These are phyloP conservation scores for Eupeodes luniger DNA, from an alignment of 2,888 invertebrate species.

Conservation along the genomic window DNA sequence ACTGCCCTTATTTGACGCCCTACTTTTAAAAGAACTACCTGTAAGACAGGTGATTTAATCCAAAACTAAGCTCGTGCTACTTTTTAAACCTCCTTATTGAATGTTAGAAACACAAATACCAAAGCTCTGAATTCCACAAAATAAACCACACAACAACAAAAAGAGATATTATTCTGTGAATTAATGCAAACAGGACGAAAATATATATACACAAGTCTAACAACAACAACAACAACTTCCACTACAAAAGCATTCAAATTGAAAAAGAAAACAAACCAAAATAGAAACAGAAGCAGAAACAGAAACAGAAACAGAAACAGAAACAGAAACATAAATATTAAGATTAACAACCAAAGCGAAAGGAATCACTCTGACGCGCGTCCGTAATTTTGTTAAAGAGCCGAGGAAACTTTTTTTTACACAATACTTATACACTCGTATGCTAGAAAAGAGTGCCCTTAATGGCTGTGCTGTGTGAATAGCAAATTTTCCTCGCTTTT, in stretches of 20 bases:
- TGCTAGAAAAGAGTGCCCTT: conserved; percentile 41
- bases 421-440: conserved; percentile 30
- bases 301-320: conserved; percentile 9
- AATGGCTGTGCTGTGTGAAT: conserved; percentile 60
- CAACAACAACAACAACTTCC: conserved; percentile 4
- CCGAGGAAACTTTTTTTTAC: conserved; percentile 46
- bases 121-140: background rate
- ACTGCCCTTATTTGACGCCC: conserved; percentile 1
- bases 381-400: conserved; percentile 66
- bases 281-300: conserved; percentile 6
- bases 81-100: background rate
- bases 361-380: conserved; percentile 70
- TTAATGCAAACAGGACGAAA: conserved; percentile 22
- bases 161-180: background rate
- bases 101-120: background rate
- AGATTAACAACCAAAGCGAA: conserved; percentile 48
- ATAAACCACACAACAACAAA: conserved; percentile 1
- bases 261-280: background rate
- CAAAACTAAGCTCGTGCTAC: background rate
- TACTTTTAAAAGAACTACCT: background rate
- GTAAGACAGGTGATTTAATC: background rate
- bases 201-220: background rate
- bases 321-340: conserved; percentile 24
- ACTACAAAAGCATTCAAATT: conserved; percentile 27
- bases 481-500: conserved; percentile 40